These are phyloP conservation scores for Ptilonorhynchus violaceus DNA, from an alignment of 2,113 vertebrate species.

Conservation along the genomic window DNA sequence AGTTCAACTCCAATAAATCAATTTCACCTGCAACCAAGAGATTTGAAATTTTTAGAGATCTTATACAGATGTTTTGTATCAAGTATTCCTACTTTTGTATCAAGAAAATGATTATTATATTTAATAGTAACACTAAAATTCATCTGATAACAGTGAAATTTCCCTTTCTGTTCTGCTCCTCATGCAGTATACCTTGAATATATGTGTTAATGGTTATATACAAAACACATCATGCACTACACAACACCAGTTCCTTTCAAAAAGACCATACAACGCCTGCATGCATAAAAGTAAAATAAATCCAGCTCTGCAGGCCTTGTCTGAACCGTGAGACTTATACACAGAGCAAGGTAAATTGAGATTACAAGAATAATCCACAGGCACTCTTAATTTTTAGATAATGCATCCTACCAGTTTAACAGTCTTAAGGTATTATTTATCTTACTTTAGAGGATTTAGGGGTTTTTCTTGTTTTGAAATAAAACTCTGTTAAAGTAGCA, in stretches of 20 bases:
- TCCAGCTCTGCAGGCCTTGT: neutral
- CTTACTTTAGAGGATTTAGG: neutral
- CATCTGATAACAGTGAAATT: neutral
- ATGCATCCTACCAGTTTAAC: neutral
- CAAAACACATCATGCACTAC: neutral
- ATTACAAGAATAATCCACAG: neutral
- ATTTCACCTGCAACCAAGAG: neutral
- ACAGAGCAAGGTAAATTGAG: neutral
- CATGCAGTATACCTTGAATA: neutral
- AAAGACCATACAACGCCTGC: neutral
- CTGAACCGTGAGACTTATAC: neutral
- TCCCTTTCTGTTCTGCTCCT: neutral
- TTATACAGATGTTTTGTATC: neutral
- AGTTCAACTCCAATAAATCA: neutral
- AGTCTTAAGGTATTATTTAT: neutral
- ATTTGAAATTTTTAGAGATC: neutral
- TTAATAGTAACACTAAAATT: neutral
- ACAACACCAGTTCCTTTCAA: neutral
- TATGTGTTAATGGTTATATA: neutral
- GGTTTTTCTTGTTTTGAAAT: neutral
- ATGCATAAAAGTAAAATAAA: neutral
- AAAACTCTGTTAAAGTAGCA: neutral
- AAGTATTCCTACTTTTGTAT: neutral
- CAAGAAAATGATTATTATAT: neutral
- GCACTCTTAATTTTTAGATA: neutral